Conservation (phyloP, 2,888 invertebrate species). For the Drosophila niveifrons region DNA sequence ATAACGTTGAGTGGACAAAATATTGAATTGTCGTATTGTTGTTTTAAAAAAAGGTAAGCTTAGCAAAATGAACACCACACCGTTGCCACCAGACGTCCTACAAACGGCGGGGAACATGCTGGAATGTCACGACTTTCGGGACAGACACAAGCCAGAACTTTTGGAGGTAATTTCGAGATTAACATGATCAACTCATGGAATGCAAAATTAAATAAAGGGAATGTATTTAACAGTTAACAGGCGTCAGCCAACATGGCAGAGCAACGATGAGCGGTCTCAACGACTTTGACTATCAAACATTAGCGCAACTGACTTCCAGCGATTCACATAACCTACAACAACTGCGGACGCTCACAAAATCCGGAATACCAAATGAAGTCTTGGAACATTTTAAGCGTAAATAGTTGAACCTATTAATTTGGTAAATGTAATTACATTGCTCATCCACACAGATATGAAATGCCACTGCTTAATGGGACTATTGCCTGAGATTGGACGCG, state of each 20-base stretch:
- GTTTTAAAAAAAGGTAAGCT: neutral
- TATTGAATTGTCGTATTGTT: slow-evolving; percentile 8
- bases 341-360: slow-evolving; percentile 92
- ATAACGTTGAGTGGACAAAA: slow-evolving; percentile 3
- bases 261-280: slow-evolving; percentile 95
- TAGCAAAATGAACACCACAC: slow-evolving; percentile 72
- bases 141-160: slow-evolving; percentile 81
- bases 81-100: slow-evolving; percentile 88
- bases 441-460: slow-evolving; percentile 91
- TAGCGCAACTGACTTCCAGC: slow-evolving; percentile 89
- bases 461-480: slow-evolving; percentile 98
- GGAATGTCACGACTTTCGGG: slow-evolving; percentile 88
- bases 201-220: neutral
- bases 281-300: slow-evolving; percentile 95
- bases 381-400: slow-evolving; percentile 97
- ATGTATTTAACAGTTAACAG: slow-evolving; percentile 86
- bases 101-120: slow-evolving; percentile 93
- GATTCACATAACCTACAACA: slow-evolving; percentile 90
- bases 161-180: slow-evolving; percentile 77
- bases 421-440: neutral
- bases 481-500: slow-evolving; percentile 97
- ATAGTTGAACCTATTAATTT: slow-evolving; percentile 15
- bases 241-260: slow-evolving; percentile 89
- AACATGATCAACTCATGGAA: neutral
- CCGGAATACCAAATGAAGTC: slow-evolving; percentile 96